Conservation (phyloP, 2,113 vertebrate genomes). For the Hassar affinis region DNA sequence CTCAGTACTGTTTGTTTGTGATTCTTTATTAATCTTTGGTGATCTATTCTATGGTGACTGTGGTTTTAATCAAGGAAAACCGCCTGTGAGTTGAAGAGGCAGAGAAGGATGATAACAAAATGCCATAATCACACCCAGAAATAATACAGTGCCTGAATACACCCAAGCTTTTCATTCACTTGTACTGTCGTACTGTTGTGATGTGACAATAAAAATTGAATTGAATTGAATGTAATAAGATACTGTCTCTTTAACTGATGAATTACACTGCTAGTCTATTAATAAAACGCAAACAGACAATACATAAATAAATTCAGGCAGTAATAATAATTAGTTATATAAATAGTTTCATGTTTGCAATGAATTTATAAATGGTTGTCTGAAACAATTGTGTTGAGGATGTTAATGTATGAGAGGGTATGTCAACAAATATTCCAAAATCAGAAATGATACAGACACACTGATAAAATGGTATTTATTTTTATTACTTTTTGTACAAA, state of each 20-base stretch:
- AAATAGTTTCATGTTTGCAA: neutral
- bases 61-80: neutral
- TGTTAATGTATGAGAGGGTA: neutral
- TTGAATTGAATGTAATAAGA: neutral
- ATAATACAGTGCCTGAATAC: neutral
- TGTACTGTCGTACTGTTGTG: too few relatives aligned
- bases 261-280: neutral
- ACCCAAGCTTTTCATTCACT: too few relatives aligned
- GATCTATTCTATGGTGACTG: neutral
- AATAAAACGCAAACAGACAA: neutral
- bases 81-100: neutral
- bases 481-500: constrained; percentile 35
- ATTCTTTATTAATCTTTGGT: neutral
- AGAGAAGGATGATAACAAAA: neutral
- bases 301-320: neutral
- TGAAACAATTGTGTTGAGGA: neutral
- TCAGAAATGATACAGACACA: constrained; percentile 16
- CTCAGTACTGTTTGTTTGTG: neutral
- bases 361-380: neutral
- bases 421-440: neutral
- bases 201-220: too few relatives aligned
- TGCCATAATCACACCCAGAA: neutral
- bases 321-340: neutral
- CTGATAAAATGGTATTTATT: constrained; percentile 4
- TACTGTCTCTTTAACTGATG: neutral